Evolutionary conservation across 2,113 vertebrate species (phyloP).

Genomic region (Verasper variegatus): DNA sequence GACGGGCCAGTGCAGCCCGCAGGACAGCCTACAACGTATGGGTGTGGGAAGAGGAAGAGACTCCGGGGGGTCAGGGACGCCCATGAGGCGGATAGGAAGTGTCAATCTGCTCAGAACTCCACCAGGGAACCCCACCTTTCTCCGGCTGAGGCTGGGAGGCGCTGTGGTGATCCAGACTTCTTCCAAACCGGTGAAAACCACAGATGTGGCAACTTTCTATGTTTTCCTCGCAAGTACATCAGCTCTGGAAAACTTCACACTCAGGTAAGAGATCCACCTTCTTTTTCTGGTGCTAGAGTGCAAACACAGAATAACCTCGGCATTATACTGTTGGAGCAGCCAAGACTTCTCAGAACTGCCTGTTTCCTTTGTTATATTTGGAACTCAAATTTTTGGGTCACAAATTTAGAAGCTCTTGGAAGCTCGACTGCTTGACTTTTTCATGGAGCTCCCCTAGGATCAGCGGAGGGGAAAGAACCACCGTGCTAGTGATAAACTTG

Average conservation of each 20-base stretch:
- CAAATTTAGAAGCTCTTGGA: too few relatives aligned
- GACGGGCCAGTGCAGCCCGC: conserved; percentile 83
- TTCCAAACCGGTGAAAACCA: conserved; percentile 84
- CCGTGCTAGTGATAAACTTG: too few relatives aligned
- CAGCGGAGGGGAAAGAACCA: too few relatives aligned
- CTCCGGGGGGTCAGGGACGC: conserved; percentile 75
- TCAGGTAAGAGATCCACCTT: conserved; percentile 85
- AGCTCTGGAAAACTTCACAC: conserved; percentile 86
- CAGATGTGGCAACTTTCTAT: conserved; percentile 87
- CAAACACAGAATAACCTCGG: neutral
- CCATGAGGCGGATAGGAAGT: conserved; percentile 89
- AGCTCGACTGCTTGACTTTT: too few relatives aligned
- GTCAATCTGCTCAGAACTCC: conserved; percentile 85
- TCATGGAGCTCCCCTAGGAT: too few relatives aligned
- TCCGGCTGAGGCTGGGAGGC: conserved; percentile 87
- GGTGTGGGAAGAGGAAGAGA: conserved; percentile 59
- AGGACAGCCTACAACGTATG: conserved; percentile 76
- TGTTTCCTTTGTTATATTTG: too few relatives aligned
- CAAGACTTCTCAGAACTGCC: neutral
- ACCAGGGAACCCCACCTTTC: conserved; percentile 80
- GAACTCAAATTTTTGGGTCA: too few relatives aligned
- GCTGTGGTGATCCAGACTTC: conserved; percentile 86
- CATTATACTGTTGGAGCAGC: neutral
- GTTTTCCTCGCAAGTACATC: conserved; percentile 86
- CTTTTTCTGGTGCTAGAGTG: neutral